Base-by-base conservation (phyloP, 1,140 invertebrate species). In the Aphelinus atriplicis region DNA sequence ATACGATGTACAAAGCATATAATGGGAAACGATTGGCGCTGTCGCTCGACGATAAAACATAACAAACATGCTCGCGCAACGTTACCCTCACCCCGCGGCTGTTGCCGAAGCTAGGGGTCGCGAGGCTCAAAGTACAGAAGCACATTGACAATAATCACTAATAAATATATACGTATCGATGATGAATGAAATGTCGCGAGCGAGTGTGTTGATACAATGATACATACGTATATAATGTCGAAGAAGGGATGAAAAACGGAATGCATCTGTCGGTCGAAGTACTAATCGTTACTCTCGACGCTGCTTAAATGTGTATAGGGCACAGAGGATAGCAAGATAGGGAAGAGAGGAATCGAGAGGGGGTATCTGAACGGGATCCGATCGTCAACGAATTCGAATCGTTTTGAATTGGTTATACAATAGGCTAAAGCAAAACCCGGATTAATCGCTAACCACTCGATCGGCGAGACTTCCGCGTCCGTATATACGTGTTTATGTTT, bases 211-310 rank as follows among this genome's bases (percentile, higher is more conserved):
- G 9, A 57, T 57, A 57, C 10, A n/a, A 57, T 57, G 10, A 57
- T 57, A 10, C 26, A 10, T 42, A 61, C 42, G 42, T 9, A 50
- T 64, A 48, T 56, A 68, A 68, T 26, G 55, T 47, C 51, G n/a
- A 57, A 63, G n/a, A 2, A 65, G 43, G 47, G 48, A 55, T 2
- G 3, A 42, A 9, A 42, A 51, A 53, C 43, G 48, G 63, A 76
- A 71, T 66, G 68, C 63, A 56, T 48, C 3, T 61, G 6, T 45
- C 7, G 64, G 48, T 57, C 61, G 9, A 61, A 61, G 62, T 76
- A 71, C 68, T 76, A 26, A 26, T 76, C 65, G 68, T 71, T 66
- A 67, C 63, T 76, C 71, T 61, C n/a, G 61, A 65, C 53, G 68
- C 57, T 48, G 58, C 46, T n/a, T 46, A 0, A 42, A 43, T 43